These are phyloP conservation scores for Choristoneura rosaceana DNA, from an alignment of 2,888 invertebrate genomes.

Conservation along the genomic window DNA sequence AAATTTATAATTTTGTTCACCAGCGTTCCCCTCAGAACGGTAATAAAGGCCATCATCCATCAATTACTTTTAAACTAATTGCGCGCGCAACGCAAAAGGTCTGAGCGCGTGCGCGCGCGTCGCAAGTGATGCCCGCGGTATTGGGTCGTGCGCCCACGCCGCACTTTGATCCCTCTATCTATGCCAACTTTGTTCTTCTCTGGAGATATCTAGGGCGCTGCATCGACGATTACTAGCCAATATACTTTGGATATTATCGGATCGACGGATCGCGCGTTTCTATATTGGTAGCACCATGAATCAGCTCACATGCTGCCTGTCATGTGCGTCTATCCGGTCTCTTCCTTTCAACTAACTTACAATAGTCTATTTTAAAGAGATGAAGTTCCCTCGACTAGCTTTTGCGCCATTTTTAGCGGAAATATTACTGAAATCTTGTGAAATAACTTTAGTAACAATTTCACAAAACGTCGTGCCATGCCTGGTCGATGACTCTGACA, in stretches of 20 bases:
- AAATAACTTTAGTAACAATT: conserved; percentile 7
- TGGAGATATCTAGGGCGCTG: conserved; percentile 78
- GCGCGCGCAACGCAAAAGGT: conserved; percentile 70
- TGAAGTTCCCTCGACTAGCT: not conserved
- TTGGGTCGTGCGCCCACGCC: conserved; percentile 83
- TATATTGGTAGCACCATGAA: conserved; percentile 47
- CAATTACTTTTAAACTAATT: conserved; percentile 63
- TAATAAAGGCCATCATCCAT: conserved; percentile 59
- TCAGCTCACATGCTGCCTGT: conserved; percentile 34
- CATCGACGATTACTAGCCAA: conserved; percentile 61
- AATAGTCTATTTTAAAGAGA: not conserved
- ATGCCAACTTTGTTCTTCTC: conserved; percentile 83
- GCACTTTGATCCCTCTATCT: conserved; percentile 83
- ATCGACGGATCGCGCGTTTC: conserved; percentile 50
- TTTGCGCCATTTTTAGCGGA: not conserved
- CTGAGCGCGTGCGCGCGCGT: conserved; percentile 68
- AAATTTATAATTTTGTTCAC: conserved; percentile 41
- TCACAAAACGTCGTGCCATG: conserved; percentile 22
- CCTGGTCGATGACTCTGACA: conserved; percentile 53
- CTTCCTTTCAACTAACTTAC: not conserved
- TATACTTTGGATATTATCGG: conserved; percentile 64
- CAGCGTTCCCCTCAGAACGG: conserved; percentile 50
- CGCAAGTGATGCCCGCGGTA: conserved; percentile 60
- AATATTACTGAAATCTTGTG: conserved; percentile 8
- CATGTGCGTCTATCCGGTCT: conserved; percentile 9